Base-by-base conservation (phyloP, 2,113 vertebrate genomes). In the Neolamprologus fasciatus region DNA sequence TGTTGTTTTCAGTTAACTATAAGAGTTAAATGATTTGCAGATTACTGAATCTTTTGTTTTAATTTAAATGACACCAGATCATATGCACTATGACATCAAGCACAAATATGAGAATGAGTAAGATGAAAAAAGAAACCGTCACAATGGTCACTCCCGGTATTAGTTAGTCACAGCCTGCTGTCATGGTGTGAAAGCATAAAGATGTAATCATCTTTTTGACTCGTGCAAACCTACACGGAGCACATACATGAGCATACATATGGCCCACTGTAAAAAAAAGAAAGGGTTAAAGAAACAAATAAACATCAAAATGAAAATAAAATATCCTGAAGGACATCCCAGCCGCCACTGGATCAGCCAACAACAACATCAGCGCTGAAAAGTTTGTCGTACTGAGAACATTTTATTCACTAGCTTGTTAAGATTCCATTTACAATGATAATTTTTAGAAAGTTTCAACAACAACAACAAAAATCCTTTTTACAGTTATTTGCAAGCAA, bases 351-450 rank as follows among this genome's bases (percentile, higher is more conserved):
- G 7, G 40, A 13, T 51, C 37, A 45, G 5, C 4, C 58, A 85
- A 73, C 33, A 63, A 4, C 33, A 33, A 2, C 33, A 33, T 33
- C 8, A 8, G 53, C 31, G 55, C 8, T 73, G 45, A 21, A 80
- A 89, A n/a, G 78, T 57, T 42, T 16, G 13, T 81, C 71, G 13
- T 89, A 87, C 68, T 92, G 85, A 91, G 94, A 95, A 95, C 92
- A 89, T 95, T 96, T 96, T 96, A 96, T 96, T 96, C 93, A 94
- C 94, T 96, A 96, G 89, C 93, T 93, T 96, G 95, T 95, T 96
- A 95, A 95, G 93, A 89, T 94, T 93, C 80, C 89, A 95, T 95
- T 95, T 94, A 95, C 94, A 96, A 91, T 92, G 57, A 95, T 93
- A 57, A 80, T 91, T 96, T 96, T 96, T 94, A 95, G 93, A 95